Percentiles rank a stretch among this genome's conserved stretches.
phyloP scores from a whole-genome alignment of 2,113 vertebrate species.

The Rhineura floridana region DNA sequence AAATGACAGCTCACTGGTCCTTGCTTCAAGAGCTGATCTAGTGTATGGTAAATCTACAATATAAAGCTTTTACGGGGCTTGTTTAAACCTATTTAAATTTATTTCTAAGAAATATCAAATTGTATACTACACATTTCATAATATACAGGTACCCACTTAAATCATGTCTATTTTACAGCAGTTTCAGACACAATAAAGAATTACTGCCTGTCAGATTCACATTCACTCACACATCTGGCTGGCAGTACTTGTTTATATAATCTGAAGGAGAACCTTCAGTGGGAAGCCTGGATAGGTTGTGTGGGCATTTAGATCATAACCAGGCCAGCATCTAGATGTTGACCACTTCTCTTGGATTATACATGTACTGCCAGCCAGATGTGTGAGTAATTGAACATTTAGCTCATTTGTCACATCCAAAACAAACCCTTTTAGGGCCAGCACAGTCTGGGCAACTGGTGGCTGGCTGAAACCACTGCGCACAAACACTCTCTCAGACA shows the following conservation, averaged over 20 bases:
- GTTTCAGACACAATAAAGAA: constrained; percentile 1
- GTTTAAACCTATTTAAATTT: constrained; percentile 20
- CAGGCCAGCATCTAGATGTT: neutral
- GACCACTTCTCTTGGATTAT: neutral
- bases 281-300: neutral
- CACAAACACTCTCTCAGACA: neutral
- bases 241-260: neutral
- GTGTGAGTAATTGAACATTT: neutral
- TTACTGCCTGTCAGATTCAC: neutral
- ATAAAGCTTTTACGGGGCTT: neutral
- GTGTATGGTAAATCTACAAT: constrained; percentile 16
- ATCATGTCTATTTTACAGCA: neutral
- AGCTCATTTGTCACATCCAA: neutral
- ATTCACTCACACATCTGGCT: neutral
- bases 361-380: neutral
- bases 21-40: neutral
- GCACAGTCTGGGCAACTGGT: neutral
- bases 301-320: neutral
- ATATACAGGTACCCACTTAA: constrained; percentile 28
- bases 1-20: constrained; percentile 41
- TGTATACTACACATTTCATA: constrained; percentile 25
- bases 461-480: neutral
- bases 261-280: neutral
- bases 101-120: constrained; percentile 40
- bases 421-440: neutral